Conservation (phyloP, 2,888 invertebrate genomes). For the Oscheius myriophilus region DNA sequence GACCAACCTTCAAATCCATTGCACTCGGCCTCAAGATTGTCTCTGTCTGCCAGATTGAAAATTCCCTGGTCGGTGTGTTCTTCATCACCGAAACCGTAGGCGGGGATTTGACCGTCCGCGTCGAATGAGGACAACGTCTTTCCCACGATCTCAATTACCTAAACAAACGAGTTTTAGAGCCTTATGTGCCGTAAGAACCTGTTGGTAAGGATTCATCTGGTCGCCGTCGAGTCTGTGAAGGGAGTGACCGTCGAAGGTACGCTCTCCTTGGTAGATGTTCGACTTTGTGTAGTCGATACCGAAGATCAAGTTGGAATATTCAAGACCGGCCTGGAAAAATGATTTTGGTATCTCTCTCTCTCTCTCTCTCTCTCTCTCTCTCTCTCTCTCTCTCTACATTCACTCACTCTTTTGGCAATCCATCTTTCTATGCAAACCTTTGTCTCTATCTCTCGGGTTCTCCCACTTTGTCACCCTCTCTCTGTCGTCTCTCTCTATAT, state of each 20-base stretch:
- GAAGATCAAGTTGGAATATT: constrained; percentile 70
- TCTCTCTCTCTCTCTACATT: too few relatives aligned
- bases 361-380: neutral
- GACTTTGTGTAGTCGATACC: constrained; percentile 75
- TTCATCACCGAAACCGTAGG: constrained; percentile 75
- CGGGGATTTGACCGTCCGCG: constrained; percentile 74
- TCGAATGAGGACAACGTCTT: constrained; percentile 74
- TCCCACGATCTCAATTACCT: constrained; percentile 74
- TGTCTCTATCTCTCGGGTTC: too few relatives aligned
- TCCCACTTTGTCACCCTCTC: too few relatives aligned
- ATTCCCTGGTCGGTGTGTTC: constrained; percentile 70
- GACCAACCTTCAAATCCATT: constrained; percentile 68
- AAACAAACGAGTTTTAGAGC: constrained; percentile 23
- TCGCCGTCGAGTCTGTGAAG: constrained; percentile 71
- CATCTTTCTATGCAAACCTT: too few relatives aligned
- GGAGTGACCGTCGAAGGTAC: constrained; percentile 72
- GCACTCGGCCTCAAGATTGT: constrained; percentile 71
- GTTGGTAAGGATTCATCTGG: constrained; percentile 74
- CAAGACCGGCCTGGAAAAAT: constrained; percentile 68
- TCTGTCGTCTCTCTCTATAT: too few relatives aligned
- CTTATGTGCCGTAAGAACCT: constrained; percentile 46
- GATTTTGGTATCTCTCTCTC: neutral
- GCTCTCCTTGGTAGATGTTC: constrained; percentile 75
- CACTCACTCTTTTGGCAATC: too few relatives aligned
- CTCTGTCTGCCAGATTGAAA: constrained; percentile 67